Evolutionary conservation across 2,113 vertebrate genomes (phyloP).

Genomic region (Vimba vimba): DNA sequence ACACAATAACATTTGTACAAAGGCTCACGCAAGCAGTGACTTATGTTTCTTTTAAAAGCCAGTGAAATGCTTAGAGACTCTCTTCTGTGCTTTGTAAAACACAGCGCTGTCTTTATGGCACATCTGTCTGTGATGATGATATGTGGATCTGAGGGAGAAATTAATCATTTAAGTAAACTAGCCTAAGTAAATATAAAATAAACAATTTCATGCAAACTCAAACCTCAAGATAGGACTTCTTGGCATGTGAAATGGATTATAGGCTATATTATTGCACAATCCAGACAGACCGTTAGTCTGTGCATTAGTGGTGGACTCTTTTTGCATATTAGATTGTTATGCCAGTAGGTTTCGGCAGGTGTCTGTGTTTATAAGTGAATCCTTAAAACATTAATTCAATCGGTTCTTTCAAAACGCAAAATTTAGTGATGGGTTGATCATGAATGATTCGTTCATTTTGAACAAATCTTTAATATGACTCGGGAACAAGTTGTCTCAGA

Average conservation of each 20-base stretch:
- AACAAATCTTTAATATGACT: no score
- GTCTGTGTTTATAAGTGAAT: background rate
- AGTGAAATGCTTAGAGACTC: slow-evolving; percentile 30
- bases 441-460: no score
- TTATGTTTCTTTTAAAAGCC: slow-evolving; percentile 49
- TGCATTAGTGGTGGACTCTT: no score
- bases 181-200: slow-evolving; percentile 55
- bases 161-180: slow-evolving; percentile 53
- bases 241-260: slow-evolving; percentile 47
- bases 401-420: background rate
- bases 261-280: background rate
- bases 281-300: background rate
- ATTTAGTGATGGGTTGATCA: no score
- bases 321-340: background rate
- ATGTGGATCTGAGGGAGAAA: slow-evolving; percentile 48
- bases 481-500: no score
- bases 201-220: slow-evolving; percentile 49
- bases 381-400: background rate
- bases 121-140: slow-evolving; percentile 47
- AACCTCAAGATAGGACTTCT: slow-evolving; percentile 35
- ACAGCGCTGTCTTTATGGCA: slow-evolving; percentile 46
- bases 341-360: no score
- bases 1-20: slow-evolving; percentile 46
- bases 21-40: slow-evolving; percentile 46
- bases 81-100: slow-evolving; percentile 27